Conservation (phyloP, 2,797 vertebrate genomes). For the Phataginus tetradactyla region DNA sequence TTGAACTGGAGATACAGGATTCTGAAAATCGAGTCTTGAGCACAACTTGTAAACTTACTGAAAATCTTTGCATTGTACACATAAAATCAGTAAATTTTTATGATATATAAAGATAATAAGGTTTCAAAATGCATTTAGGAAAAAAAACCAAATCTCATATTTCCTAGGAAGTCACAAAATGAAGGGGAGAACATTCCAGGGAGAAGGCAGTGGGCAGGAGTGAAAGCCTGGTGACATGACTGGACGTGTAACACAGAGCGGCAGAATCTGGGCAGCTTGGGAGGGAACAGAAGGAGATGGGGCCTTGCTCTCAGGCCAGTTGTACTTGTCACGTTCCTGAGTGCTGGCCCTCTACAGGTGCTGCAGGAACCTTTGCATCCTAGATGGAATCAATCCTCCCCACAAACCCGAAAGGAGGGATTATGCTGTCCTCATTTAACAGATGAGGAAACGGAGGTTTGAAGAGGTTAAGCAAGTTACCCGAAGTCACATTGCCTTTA, state of each 20-base stretch:
- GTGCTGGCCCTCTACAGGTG: not conserved
- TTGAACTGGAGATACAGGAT: not conserved
- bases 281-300: not conserved
- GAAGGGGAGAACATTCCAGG: not conserved
- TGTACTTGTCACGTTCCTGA: not conserved
- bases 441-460: not conserved
- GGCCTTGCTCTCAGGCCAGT: not conserved
- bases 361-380: not conserved
- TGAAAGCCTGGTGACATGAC: not conserved
- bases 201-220: not conserved
- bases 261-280: not conserved
- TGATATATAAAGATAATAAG: not conserved
- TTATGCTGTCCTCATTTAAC: not conserved
- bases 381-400: not conserved
- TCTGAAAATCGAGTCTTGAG: not conserved
- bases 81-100: conserved; percentile 2
- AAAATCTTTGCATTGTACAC: not conserved
- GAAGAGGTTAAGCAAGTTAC: not conserved
- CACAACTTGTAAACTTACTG: not conserved
- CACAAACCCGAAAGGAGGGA: not conserved
- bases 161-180: not conserved
- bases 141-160: not conserved
- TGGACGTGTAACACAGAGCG: not conserved
- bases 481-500: not conserved
- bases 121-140: not conserved